A percentile compares a stretch with the other conserved stretches of the same genome.
Evolutionary conservation across 2,888 invertebrate species (phyloP).

Genomic region (Hylaea fasciaria): DNA sequence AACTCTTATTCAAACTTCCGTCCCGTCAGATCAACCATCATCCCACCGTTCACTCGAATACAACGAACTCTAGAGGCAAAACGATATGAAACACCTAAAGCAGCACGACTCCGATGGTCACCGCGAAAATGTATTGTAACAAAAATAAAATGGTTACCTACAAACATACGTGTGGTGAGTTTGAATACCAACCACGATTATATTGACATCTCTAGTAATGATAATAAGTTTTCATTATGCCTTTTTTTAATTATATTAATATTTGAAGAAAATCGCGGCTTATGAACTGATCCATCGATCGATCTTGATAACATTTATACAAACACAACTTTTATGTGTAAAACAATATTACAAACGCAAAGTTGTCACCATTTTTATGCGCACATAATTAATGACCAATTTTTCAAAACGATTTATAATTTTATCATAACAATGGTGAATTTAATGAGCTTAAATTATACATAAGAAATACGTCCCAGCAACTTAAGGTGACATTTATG

Average conservation of each 20-base stretch:
- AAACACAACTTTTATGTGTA: background rate
- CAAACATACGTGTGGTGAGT: constrained; percentile 44
- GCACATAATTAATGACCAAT: too few species aligned
- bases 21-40: constrained; percentile 13
- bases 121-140: constrained; percentile 33
- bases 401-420: too few species aligned
- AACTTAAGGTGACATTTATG: constrained; percentile 19
- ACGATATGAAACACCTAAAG: constrained; percentile 8
- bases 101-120: constrained; percentile 26
- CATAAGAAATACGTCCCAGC: constrained; percentile 7
- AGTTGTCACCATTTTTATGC: too few species aligned
- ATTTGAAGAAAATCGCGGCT: too few species aligned
- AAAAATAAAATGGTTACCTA: constrained; percentile 35
- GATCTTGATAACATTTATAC: background rate
- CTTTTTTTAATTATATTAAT: too few species aligned
- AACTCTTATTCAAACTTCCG: background rate
- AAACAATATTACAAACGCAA: background rate
- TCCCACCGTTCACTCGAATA: background rate
- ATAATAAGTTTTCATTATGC: too few species aligned
- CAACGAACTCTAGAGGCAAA: constrained; percentile 9
- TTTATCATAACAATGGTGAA: constrained; percentile 5
- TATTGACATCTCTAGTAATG: background rate
- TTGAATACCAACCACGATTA: background rate
- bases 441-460: constrained; percentile 9
- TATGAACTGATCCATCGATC: background rate